Percentiles rank a stretch among this genome's conserved stretches.
These are phyloP conservation scores for Scylla paramamosain DNA, from an alignment of 1,140 invertebrate species.

Conservation along the genomic window DNA sequence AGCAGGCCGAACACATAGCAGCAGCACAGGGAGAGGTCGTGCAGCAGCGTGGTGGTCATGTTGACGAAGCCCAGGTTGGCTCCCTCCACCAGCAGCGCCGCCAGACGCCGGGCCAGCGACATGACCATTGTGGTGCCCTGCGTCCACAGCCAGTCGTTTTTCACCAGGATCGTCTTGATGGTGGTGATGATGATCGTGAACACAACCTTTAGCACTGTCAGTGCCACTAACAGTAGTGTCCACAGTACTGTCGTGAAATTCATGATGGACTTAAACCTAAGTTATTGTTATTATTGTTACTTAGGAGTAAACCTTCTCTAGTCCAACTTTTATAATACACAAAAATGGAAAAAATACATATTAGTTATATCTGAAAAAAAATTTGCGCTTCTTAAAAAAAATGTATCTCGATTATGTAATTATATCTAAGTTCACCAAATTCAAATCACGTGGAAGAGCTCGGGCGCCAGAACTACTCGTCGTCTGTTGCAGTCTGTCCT, in stretches of 20 bases:
- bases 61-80: constrained; percentile 40
- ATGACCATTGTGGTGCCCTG: constrained; percentile 42
- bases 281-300: too few relatives aligned
- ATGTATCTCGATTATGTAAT: too few relatives aligned
- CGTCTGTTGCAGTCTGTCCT: neutral
- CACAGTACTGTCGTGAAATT: constrained; percentile 55
- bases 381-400: neutral
- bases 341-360: too few relatives aligned
- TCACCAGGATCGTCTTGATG: constrained; percentile 65
- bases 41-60: constrained; percentile 53
- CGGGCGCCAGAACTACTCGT: too few relatives aligned
- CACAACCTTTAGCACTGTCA: constrained; percentile 57
- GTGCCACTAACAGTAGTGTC: constrained; percentile 49
- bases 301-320: too few relatives aligned
- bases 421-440: too few relatives aligned
- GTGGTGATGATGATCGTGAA: constrained; percentile 61
- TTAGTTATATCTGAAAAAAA: neutral
- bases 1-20: constrained; percentile 41
- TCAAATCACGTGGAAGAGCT: too few relatives aligned
- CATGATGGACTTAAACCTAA: constrained; percentile 14
- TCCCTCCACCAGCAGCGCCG: constrained; percentile 36
- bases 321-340: too few relatives aligned
- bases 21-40: constrained; percentile 57
- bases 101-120: constrained; percentile 41
- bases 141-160: constrained; percentile 67